Conservation (phyloP, 2,113 vertebrate genomes). For the Phalacrocorax aristotelis region DNA sequence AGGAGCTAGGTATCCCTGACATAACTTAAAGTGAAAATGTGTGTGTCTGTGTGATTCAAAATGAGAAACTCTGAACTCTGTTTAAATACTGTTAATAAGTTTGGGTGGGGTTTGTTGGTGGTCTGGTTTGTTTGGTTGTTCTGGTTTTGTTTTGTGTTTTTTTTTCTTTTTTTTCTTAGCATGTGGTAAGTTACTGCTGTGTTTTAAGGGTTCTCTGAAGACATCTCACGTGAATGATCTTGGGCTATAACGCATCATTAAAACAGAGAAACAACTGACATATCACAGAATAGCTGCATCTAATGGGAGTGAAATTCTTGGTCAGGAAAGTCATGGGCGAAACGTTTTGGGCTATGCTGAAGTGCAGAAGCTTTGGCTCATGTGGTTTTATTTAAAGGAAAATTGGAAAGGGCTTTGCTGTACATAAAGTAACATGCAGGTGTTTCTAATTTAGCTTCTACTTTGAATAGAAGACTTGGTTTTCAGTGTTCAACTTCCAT, state of each 20-base stretch:
- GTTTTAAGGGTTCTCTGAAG: background rate
- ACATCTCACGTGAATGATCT: background rate
- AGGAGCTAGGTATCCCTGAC: background rate
- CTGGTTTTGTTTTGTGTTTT: background rate
- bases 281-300: background rate
- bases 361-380: background rate
- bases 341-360: background rate
- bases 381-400: background rate
- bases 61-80: background rate
- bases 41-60: background rate
- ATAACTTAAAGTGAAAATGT: background rate
- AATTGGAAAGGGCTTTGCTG: background rate
- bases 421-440: background rate
- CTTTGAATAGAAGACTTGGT: background rate
- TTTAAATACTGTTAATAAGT: background rate
- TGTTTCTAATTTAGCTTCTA: conserved; percentile 4
- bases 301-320: background rate
- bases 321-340: background rate
- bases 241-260: background rate
- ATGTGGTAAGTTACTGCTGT: background rate
- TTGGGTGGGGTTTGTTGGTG: background rate
- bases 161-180: background rate
- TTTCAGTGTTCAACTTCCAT: background rate
- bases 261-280: background rate
- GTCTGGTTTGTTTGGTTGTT: background rate